Conservation (phyloP, 2,797 vertebrate species). For the Philypnodon macrostomus region DNA sequence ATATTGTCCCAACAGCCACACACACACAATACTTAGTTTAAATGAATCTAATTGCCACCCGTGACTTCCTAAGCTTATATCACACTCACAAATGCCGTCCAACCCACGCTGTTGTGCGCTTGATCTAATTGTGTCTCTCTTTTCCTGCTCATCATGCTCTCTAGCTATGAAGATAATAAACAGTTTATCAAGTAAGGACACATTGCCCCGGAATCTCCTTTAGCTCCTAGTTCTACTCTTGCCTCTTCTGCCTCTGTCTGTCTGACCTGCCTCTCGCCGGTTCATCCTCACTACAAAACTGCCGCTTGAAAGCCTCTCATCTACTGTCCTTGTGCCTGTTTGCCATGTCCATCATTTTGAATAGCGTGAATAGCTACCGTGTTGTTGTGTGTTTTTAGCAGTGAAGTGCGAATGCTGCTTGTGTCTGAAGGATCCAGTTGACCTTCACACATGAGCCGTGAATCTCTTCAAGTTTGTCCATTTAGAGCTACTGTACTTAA, state of each 20-base stretch:
- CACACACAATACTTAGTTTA: slow-evolving; percentile 57
- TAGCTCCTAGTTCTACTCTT: slow-evolving; percentile 74
- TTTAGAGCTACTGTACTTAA: slow-evolving; percentile 51
- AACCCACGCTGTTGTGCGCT: slow-evolving; percentile 67
- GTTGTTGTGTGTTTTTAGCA: slow-evolving; percentile 41
- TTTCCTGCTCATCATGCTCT: slow-evolving; percentile 97
- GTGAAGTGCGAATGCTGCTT: slow-evolving; percentile 62
- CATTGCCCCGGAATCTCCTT: slow-evolving; percentile 90
- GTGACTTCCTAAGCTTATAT: slow-evolving; percentile 55
- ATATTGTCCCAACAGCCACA: slow-evolving; percentile 77
- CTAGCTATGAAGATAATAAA: slow-evolving; percentile 99
- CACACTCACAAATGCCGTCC: slow-evolving; percentile 65
- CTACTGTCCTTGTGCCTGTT: slow-evolving; percentile 49
- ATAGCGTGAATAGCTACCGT: slow-evolving; percentile 31
- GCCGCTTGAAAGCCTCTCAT: slow-evolving; percentile 43
- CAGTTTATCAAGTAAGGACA: slow-evolving; percentile 99
- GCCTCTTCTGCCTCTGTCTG: slow-evolving; percentile 11
- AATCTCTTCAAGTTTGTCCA: slow-evolving; percentile 55
- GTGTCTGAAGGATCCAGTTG: slow-evolving; percentile 66
- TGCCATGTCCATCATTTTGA: slow-evolving; percentile 44
- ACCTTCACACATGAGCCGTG: slow-evolving; percentile 60
- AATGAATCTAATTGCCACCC: no score
- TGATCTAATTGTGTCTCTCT: slow-evolving; percentile 99
- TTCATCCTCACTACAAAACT: slow-evolving; percentile 29
- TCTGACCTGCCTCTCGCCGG: not conserved